Conservation (phyloP, 2,113 vertebrate genomes). For the Eclectus roratus region DNA sequence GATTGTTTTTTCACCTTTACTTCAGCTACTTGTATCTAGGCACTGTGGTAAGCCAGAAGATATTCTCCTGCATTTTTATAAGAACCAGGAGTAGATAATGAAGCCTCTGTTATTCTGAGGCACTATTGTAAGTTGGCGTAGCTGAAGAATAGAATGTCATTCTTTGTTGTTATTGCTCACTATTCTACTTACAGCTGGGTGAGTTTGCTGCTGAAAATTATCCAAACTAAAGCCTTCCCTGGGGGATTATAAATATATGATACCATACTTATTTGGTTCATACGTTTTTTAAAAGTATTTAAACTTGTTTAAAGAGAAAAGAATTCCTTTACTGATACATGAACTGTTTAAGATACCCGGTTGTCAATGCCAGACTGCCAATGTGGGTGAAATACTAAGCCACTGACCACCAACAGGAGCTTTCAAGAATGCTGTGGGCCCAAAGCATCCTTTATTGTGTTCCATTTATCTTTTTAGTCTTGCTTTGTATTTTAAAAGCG, state of each 20-base stretch:
- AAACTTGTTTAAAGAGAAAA: background rate
- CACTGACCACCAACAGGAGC: background rate
- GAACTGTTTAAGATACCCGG: background rate
- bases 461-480: background rate
- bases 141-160: background rate
- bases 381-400: background rate
- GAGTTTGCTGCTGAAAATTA: background rate
- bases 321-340: background rate
- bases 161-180: background rate
- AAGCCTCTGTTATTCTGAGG: background rate
- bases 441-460: background rate
- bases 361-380: background rate
- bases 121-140: background rate
- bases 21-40: background rate
- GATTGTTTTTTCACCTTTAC: background rate
- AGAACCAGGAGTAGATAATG: background rate
- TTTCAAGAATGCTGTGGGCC: background rate
- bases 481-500: background rate
- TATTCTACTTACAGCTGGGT: background rate
- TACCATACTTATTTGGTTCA: background rate
- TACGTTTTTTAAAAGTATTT: background rate
- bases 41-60: background rate
- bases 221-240: background rate
- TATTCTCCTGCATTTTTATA: background rate
- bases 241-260: background rate